Base-by-base conservation (phyloP, 2,113 vertebrate genomes). In the Conger conger region DNA sequence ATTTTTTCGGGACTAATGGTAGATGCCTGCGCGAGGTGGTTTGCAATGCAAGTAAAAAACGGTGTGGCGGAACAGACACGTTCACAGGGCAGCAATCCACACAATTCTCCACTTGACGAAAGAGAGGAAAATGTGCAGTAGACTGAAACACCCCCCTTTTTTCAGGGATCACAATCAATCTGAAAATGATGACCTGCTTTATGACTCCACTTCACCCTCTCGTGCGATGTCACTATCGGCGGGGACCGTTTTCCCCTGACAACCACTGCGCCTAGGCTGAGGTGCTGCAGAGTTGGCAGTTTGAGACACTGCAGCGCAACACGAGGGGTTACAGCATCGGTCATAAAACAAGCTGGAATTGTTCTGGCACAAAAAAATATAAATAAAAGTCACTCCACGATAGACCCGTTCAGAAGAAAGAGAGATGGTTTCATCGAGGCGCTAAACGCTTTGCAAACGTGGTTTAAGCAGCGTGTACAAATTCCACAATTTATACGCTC, bases 161-260 rank as follows among this genome's bases (percentile, higher is more conserved):
- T 84, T 93, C 91, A 90, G 87, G 90, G 89, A 91, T n/a, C 89
- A 90, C 90, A 93, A 90, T 93, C 91, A 93, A 90, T 93, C 91
- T 93, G 87, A 91, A 92, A 89, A 94, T 93, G 93, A 89, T 94
- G 23, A 68, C 92, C 90, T 93, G 94, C 90, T 91, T 95, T 95
- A 95, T 93, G 93, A 94, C 93, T 93, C 82, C 91, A 92, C 92
- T 89, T 89, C 88, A 87, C 91, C 90, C 89, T 91, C 82, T 17
- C 80, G 84, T 84, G 81, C 40, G 53, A 57, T 79, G 15, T 36
- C 81, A 38, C 76, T 38, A 78, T 78, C 76, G 35, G 16, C 37
- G 36, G 76, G 76, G 36, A 37, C 76, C 5, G 76, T 20, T 37
- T 30, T 35, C 76, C 38, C n/a, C 35, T 63, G 36, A 73, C 68